Conservation (phyloP, 2,113 vertebrate species). For the Strigops habroptila region DNA sequence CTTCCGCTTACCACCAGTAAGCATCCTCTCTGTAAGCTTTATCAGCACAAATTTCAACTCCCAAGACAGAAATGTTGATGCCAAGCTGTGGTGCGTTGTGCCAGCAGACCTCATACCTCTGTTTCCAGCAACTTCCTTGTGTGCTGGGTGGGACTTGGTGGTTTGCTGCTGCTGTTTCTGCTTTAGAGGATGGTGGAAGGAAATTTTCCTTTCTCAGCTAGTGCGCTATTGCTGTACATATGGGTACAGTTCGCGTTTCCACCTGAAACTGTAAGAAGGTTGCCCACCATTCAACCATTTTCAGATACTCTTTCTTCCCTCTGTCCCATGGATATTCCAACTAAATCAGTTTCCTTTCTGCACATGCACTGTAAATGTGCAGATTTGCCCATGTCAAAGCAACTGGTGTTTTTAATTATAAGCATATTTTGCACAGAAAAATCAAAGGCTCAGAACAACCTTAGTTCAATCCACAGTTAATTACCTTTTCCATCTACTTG, state of each 20-base stretch:
- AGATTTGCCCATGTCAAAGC: background rate
- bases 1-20: background rate
- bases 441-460: background rate
- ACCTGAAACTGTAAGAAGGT: background rate
- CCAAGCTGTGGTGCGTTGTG: background rate
- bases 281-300: background rate
- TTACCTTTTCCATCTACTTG: background rate
- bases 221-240: rapidly evolving
- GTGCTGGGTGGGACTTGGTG: background rate
- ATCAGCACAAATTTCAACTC: background rate
- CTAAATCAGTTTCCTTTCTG: background rate
- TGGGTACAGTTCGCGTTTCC: background rate
- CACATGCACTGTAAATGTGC: background rate
- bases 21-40: background rate
- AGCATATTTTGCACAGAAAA: background rate
- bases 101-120: background rate
- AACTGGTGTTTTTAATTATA: background rate
- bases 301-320: background rate
- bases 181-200: background rate
- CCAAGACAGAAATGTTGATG: background rate
- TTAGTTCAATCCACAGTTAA: background rate
- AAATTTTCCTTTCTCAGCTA: background rate
- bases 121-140: background rate
- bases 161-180: background rate
- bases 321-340: background rate